Evolutionary conservation across 2,113 vertebrate species (phyloP), one percentile per base, ranked within the genome.

Genomic region (Carassius gibelio): DNA sequence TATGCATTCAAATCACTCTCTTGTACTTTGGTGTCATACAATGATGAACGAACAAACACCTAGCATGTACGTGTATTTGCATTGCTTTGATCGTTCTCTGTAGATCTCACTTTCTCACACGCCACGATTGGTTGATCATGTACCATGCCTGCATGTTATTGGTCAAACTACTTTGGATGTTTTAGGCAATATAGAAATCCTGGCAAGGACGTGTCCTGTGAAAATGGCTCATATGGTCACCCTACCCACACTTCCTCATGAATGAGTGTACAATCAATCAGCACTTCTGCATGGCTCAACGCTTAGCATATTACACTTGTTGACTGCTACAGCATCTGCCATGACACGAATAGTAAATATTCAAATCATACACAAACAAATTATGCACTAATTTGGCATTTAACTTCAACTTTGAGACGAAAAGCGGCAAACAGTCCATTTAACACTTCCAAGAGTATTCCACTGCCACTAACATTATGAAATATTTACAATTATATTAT

Each of bases 221-320:
- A 30, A 30, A 30, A 30, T 30, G 30, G 30, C 30, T 30, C 30
- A 30, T 30, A 30, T 30, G 30, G 30, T 30, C 30, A 30, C 30
- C 30, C 30, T 30, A 30, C 9, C 38, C 42, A 61, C 57, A 9
- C 8, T 10, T 19, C 36, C 34, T 80, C 36, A 3, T 62, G n/a
- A 80, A 42, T 48, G 13, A 26, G 59, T 30, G 36, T 1, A 62
- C 59, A 26, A 36, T 48, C 78, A 80, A 62, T 45, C 57, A 45
- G 59, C 10, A 48, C n/a, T 30, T 80, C 36, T 80, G 59, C 38
- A 66, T 48, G 78, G 78, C n/a, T 81, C 14, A 66, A 66, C 5
- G 38, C 8, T 9, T 66, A 17, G 59, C 23, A 48, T 1, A 48
- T 64, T 26, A 64, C 14, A 19, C 38, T 30, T 38, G 8, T 36